These are phyloP conservation scores for Acleris sparsana DNA, from an alignment of 2,888 invertebrate species.

Conservation along the genomic window DNA sequence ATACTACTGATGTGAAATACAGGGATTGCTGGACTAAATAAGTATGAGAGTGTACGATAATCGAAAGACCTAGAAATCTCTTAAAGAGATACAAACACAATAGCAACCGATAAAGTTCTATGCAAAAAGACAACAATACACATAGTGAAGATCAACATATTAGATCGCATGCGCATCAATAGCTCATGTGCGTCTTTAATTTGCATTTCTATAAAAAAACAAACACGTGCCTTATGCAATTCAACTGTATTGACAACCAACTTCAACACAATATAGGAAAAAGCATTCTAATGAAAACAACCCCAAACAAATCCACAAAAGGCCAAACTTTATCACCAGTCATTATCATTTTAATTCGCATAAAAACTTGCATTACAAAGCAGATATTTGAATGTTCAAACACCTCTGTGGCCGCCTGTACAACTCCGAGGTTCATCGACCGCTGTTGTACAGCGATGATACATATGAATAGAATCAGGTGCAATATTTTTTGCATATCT, in stretches of 20 bases:
- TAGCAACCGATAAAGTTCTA: too few relatives aligned
- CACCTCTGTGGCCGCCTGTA: slow-evolving; percentile 59
- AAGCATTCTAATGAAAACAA: slow-evolving; percentile 27
- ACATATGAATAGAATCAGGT: slow-evolving; percentile 63
- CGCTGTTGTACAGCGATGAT: slow-evolving; percentile 64
- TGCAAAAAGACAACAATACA: too few relatives aligned
- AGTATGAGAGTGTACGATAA: too few relatives aligned
- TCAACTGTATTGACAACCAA: slow-evolving; percentile 25
- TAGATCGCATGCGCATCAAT: too few relatives aligned
- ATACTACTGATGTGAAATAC: too few relatives aligned
- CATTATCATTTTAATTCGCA: slow-evolving; percentile 38
- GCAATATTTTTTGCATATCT: slow-evolving; percentile 74
- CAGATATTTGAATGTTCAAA: slow-evolving; percentile 37
- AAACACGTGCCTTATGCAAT: slow-evolving; percentile 23
- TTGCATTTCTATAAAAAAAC: background rate
- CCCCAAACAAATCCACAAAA: slow-evolving; percentile 35
- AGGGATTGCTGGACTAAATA: too few relatives aligned
- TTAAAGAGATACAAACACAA: too few relatives aligned
- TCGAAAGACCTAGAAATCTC: too few relatives aligned
- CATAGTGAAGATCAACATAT: too few relatives aligned
- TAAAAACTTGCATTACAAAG: slow-evolving; percentile 36
- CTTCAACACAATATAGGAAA: slow-evolving; percentile 33
- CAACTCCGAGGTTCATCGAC: slow-evolving; percentile 63
- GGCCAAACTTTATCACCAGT: slow-evolving; percentile 30
- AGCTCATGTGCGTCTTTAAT: background rate